Percentiles rank a stretch among this genome's conserved stretches.
These are phyloP conservation scores for Panagrolaimus sp. DNA, from an alignment of 1,140 invertebrate genomes.

Conservation along the genomic window DNA sequence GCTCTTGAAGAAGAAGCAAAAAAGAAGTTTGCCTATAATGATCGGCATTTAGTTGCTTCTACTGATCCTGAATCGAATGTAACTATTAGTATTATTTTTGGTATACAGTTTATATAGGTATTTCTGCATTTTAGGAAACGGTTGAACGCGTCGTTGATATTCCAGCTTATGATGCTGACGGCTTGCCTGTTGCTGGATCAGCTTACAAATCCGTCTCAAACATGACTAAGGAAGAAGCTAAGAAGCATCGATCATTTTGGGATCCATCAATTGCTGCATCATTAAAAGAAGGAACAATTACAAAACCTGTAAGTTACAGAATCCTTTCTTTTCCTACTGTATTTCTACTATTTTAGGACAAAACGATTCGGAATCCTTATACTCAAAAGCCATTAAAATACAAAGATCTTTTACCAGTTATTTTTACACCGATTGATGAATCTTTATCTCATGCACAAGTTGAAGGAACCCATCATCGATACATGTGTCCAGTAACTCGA, in stretches of 20 bases:
- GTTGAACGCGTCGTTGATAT: slow-evolving; percentile 17
- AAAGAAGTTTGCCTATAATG: slow-evolving; percentile 57
- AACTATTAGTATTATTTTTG: slow-evolving; percentile 71
- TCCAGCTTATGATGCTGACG: slow-evolving; percentile 20
- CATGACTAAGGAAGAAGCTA: slow-evolving; percentile 64
- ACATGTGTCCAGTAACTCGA: slow-evolving; percentile 93
- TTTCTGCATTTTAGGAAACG: neutral
- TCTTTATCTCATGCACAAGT: slow-evolving; percentile 11
- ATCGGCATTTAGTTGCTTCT: slow-evolving; percentile 20
- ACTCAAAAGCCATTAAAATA: slow-evolving; percentile 79
- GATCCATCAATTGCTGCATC: slow-evolving; percentile 86
- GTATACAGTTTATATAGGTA: slow-evolving; percentile 50
- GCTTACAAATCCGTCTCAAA: slow-evolving; percentile 42
- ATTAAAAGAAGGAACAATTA: slow-evolving; percentile 66
- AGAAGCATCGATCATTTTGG: slow-evolving; percentile 90
- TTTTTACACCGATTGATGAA: slow-evolving; percentile 80
- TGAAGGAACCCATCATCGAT: slow-evolving; percentile 70
- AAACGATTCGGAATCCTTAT: slow-evolving; percentile 80
- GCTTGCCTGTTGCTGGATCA: slow-evolving; percentile 24
- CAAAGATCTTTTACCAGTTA: slow-evolving; percentile 87
- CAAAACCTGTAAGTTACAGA: slow-evolving; percentile 71
- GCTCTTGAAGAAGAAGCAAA: slow-evolving; percentile 15
- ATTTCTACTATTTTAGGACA: slow-evolving; percentile 32
- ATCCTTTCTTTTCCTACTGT: neutral
- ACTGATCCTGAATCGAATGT: slow-evolving; percentile 1